Evolutionary conservation across 1,140 invertebrate species (phyloP).

Genomic region (Drosophila pandora): DNA sequence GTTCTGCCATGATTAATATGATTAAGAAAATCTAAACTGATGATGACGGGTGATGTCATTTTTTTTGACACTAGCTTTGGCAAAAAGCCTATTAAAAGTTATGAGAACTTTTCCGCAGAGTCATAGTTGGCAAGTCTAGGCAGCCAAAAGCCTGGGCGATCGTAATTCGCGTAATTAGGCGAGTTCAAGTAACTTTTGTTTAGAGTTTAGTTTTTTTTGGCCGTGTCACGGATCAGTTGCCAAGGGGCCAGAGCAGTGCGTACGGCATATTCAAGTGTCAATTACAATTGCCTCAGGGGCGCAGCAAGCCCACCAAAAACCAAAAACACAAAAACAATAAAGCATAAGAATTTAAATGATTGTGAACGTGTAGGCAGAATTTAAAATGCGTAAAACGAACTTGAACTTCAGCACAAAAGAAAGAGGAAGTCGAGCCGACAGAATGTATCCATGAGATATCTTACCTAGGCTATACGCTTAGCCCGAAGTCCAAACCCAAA

Average conservation of each 20-base stretch:
- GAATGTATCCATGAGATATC: constrained; percentile 11
- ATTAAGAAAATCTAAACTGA: constrained; percentile 33
- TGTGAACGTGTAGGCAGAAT: constrained; percentile 49
- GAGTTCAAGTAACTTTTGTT: constrained; percentile 68
- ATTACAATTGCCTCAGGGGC: constrained; percentile 61
- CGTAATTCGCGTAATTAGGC: constrained; percentile 67
- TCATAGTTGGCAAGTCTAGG: constrained; percentile 20
- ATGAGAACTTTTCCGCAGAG: constrained; percentile 56
- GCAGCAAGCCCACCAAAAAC: constrained; percentile 8
- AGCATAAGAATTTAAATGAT: constrained; percentile 50
- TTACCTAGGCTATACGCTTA: constrained; percentile 10
- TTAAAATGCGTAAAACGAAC: constrained; percentile 73
- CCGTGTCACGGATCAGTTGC: constrained; percentile 74
- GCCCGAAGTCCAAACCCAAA: constrained; percentile 7
- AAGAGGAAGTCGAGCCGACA: constrained; percentile 50
- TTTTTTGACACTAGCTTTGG: constrained; percentile 19
- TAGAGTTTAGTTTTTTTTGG: constrained; percentile 38
- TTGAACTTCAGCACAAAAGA: constrained; percentile 69
- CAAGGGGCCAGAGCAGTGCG: constrained; percentile 42
- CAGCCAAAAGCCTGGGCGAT: constrained; percentile 14
- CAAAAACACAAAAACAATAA: constrained; percentile 3
- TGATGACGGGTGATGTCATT: constrained; percentile 45
- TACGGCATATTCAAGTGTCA: constrained; percentile 66
- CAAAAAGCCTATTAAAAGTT: constrained; percentile 48
- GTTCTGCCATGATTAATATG: constrained; percentile 40